These are phyloP conservation scores for Tapirus indicus DNA, from an alignment of 2,797 vertebrate genomes.

Conservation along the genomic window DNA sequence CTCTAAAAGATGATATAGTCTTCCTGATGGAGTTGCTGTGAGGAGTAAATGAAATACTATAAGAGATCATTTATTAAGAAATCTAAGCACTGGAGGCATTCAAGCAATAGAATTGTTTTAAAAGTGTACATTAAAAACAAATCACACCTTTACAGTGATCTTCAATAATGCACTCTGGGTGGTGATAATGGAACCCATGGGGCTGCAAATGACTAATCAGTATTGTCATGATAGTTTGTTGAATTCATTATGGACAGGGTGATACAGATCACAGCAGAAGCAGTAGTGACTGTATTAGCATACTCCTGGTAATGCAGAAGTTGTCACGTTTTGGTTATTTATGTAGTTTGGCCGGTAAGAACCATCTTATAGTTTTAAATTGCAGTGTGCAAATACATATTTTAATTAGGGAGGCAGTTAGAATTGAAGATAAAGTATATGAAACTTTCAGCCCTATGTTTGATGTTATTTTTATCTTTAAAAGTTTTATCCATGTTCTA, in stretches of 20 bases:
- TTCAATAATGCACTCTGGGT: not conserved
- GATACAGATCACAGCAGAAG: not conserved
- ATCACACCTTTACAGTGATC: not conserved
- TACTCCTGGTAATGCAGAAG: not conserved
- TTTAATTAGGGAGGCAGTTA: constrained; percentile 2
- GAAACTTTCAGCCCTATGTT: not conserved
- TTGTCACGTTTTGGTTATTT: not conserved
- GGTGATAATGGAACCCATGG: not conserved
- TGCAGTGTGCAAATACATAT: not conserved
- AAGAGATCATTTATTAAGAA: not conserved
- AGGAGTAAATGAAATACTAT: not conserved
- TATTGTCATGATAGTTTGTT: not conserved
- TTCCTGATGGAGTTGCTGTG: not conserved
- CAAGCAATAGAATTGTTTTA: not conserved
- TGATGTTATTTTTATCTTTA: constrained; percentile 9
- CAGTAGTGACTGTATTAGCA: not conserved
- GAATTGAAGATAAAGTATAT: not conserved
- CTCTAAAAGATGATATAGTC: not conserved
- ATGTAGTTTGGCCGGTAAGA: not conserved
- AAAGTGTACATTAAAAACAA: not conserved
- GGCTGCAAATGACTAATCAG: not conserved
- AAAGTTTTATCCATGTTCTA: not conserved
- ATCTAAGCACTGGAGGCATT: not conserved
- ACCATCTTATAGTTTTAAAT: not conserved
- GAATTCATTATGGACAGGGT: not conserved